A percentile compares a stretch with the other conserved stretches of the same genome.
Conservation (phyloP, 2,797 vertebrate species). For the Brotula barbata region DNA sequence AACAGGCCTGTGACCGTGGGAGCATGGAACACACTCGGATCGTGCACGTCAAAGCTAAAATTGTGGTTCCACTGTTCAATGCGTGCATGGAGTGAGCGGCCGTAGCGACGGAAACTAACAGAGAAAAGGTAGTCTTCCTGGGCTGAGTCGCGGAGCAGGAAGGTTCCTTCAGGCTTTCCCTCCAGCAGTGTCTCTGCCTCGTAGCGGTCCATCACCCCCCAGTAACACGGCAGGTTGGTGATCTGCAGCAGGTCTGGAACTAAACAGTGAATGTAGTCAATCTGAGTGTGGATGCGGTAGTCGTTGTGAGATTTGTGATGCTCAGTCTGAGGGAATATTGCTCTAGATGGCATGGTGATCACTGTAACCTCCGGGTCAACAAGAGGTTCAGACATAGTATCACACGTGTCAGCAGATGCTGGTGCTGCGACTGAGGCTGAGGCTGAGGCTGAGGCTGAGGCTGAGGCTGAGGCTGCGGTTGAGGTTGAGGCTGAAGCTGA, state of each 20-base stretch:
- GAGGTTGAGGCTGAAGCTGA: slow-evolving; percentile 11
- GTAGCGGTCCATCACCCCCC: slow-evolving; percentile 88
- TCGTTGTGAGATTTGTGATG: slow-evolving; percentile 59
- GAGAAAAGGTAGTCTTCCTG: slow-evolving; percentile 90
- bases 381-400: slow-evolving; percentile 42
- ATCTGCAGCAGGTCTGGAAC: slow-evolving; percentile 85
- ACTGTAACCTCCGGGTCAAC: slow-evolving; percentile 59
- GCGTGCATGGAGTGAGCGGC: slow-evolving; percentile 85
- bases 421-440: slow-evolving; percentile 41
- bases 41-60: slow-evolving; percentile 88
- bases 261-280: slow-evolving; percentile 86
- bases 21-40: slow-evolving; percentile 86
- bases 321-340: slow-evolving; percentile 45
- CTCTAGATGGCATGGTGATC: slow-evolving; percentile 37
- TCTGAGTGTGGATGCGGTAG: slow-evolving; percentile 82
- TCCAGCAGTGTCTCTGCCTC: slow-evolving; percentile 84
- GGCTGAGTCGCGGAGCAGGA: slow-evolving; percentile 85
- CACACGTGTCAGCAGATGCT: slow-evolving; percentile 37
- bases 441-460: slow-evolving; percentile 42
- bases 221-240: slow-evolving; percentile 84
- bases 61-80: slow-evolving; percentile 90
- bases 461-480: slow-evolving; percentile 1
- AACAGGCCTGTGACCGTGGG: slow-evolving; percentile 82
- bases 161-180: slow-evolving; percentile 85
- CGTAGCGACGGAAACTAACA: slow-evolving; percentile 86